Conservation (phyloP, 2,797 vertebrate species). For the Nothura maculosa region DNA sequence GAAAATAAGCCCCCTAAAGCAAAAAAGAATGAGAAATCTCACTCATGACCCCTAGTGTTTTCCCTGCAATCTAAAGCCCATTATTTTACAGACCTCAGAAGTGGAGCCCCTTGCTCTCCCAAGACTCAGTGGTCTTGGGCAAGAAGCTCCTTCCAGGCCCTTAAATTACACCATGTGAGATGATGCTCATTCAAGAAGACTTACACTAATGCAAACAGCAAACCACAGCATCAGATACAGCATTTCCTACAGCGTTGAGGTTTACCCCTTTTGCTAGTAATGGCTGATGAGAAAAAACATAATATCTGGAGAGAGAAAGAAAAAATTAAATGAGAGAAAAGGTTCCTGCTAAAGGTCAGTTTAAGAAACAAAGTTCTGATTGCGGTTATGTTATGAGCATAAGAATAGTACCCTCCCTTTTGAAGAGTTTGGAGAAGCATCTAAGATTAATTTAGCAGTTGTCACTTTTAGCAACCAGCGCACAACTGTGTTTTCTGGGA, state of each 20-base stretch:
- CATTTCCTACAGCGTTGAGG: not conserved
- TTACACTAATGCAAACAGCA: not conserved
- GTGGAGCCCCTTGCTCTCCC: not conserved
- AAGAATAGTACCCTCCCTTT: not conserved
- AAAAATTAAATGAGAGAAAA: too few species aligned
- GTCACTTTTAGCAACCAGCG: not conserved
- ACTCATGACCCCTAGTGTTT: slow-evolving; percentile 61
- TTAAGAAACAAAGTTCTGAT: not conserved
- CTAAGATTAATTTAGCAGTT: not conserved
- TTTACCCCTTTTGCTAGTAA: not conserved
- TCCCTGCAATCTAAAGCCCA: not conserved
- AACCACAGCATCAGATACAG: not conserved
- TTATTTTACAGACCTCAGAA: not conserved
- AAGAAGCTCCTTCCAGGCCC: not conserved
- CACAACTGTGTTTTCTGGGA: not conserved
- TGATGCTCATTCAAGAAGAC: not conserved
- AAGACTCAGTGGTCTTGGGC: not conserved
- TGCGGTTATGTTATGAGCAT: not conserved
- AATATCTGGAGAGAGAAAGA: not conserved
- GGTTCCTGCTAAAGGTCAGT: not conserved
- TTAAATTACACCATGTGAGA: not conserved
- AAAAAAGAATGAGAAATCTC: not conserved
- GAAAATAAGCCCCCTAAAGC: not conserved
- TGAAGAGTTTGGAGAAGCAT: not conserved
- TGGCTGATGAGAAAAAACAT: not conserved